Base-by-base conservation (phyloP, 2,113 vertebrate genomes). In the Laterallus jamaicensis region DNA sequence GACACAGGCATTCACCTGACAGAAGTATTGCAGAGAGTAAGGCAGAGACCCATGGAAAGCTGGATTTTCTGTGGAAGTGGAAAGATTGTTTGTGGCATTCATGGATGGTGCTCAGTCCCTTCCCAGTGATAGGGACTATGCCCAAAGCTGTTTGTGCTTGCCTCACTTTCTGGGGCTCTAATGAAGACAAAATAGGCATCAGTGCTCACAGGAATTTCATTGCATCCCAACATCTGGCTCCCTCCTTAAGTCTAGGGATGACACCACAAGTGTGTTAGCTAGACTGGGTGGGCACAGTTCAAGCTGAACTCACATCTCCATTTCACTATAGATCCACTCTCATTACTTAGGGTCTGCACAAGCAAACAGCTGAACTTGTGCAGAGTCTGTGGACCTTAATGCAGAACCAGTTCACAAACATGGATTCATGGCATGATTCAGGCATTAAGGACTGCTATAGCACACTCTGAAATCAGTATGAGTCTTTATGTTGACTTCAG, bases 351-450 rank as follows among this genome's bases (percentile, higher is more conserved):
- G 25, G 28, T 62, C 59, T 39, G 28, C n/a, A 29, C 56, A 28
- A 11, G 26, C 31, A 35, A 69, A 50, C 25, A 1, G 0, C 35
- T 54, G 47, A 42, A 9, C 28, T 54, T 4, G 0, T 7, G 26
- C 1, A 15, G 42, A 56, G 40, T 29, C 25, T 22, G 0, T 1
- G 25, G 29, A 40, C 19, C 13, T 47, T 5, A 4, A 1, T 12
- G 17, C 42, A 69, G 75, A 56, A 24, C 3, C 18, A 11, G 15
- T 7, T 68, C 8, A n/a, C 7, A 5, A 59, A 35, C 4, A 1
- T 1, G 40, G 50, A 17, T 42, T 8, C 1, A 0, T 7, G 3
- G 18, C 54, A 66, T 10, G 56, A 32, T 39, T 40, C 47, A 47
- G 64, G 26, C 21, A 18, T 5, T 6, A 7, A 50, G 40, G n/a